These are phyloP conservation scores for Girardinichthys multiradiatus DNA, from an alignment of 2,113 vertebrate genomes.

Conservation along the genomic window DNA sequence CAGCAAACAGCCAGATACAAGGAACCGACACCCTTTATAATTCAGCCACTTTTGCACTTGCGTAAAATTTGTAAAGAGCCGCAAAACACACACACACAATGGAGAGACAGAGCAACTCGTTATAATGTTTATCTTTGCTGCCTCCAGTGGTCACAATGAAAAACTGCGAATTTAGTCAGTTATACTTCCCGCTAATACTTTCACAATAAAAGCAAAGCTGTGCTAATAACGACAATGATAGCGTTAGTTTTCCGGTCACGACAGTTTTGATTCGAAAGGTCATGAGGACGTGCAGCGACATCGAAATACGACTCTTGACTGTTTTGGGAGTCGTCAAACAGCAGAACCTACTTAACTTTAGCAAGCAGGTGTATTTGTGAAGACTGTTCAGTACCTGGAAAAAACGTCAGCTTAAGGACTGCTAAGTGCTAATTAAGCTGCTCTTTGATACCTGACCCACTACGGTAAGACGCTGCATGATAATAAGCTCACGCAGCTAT, in stretches of 20 bases:
- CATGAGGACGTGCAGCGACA: background rate
- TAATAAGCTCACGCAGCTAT: background rate
- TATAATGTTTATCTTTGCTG: background rate
- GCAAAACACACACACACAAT: too few relatives aligned
- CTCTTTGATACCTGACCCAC: background rate
- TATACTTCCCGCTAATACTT: conserved; percentile 7
- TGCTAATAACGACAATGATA: rapidly evolving
- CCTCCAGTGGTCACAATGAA: background rate
- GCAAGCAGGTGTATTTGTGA: background rate
- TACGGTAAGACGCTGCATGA: conserved; percentile 16
- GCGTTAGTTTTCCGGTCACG: background rate
- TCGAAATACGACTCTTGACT: background rate
- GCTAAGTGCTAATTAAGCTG: conserved; percentile 15
- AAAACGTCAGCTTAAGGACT: background rate
- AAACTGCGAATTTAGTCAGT: background rate
- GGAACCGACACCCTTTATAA: too few relatives aligned
- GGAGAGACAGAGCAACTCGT: too few relatives aligned
- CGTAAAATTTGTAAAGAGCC: too few relatives aligned
- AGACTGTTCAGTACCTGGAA: background rate
- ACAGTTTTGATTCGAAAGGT: conserved; percentile 15
- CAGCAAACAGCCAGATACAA: background rate
- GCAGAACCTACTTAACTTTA: background rate
- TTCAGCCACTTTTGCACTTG: too few relatives aligned
- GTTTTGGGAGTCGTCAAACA: background rate
- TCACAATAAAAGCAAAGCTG: conserved; percentile 19